Conservation (phyloP, 1,140 invertebrate genomes). For the Copidosoma floridanum region DNA sequence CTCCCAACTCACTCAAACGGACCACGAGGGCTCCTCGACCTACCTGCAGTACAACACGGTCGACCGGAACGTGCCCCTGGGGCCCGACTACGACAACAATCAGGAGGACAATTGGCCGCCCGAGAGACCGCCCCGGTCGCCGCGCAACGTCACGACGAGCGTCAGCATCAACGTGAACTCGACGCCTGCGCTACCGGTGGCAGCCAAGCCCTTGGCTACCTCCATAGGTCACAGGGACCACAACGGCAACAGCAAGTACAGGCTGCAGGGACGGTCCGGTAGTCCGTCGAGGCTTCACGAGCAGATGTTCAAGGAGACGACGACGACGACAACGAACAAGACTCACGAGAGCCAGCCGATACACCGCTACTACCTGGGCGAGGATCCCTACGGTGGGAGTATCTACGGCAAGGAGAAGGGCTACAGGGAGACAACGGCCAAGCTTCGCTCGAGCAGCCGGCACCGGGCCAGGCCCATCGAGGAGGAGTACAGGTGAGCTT, state of each 20-base stretch:
- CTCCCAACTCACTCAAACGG: constrained; percentile 55
- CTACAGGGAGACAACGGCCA: constrained; percentile 63
- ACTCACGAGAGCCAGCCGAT: constrained; percentile 34
- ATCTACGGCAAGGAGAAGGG: constrained; percentile 78
- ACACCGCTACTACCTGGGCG: constrained; percentile 77
- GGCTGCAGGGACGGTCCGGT: too few species aligned
- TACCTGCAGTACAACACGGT: constrained; percentile 66
- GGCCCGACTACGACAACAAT: constrained; percentile 34
- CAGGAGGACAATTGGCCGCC: constrained; percentile 44
- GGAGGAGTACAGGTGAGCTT: constrained; percentile 47
- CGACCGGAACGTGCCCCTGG: constrained; percentile 56
- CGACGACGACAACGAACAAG: not conserved
- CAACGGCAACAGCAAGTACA: not conserved
- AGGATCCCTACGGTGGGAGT: constrained; percentile 77
- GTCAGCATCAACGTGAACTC: constrained; percentile 9
- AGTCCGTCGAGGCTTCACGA: not conserved
- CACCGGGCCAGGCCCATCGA: constrained; percentile 39
- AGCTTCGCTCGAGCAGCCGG: constrained; percentile 45
- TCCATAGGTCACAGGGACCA: not conserved
- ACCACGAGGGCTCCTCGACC: constrained; percentile 55
- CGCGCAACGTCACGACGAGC: constrained; percentile 33
- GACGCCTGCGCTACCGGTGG: not conserved
- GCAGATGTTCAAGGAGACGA: not conserved
- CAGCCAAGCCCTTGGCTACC: not conserved
- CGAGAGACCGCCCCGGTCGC: constrained; percentile 45